Base-by-base conservation (phyloP, 2,113 vertebrate species). In the Dasyurus viverrinus region DNA sequence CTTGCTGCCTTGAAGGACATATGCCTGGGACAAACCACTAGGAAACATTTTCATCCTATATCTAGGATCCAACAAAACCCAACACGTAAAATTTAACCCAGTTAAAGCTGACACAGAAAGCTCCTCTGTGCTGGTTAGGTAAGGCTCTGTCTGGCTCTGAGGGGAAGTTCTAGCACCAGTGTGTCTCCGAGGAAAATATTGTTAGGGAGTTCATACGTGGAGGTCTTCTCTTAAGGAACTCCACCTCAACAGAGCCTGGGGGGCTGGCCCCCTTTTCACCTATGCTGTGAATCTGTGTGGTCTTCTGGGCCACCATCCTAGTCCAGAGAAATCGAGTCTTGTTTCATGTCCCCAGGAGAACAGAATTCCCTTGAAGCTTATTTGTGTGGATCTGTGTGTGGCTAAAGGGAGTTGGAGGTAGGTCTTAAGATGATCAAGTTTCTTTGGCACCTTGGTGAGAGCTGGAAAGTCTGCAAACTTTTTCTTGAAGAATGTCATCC, bases 301-400 rank as follows among this genome's bases (percentile, higher is more conserved):
- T 84, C 68, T 84, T 84, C n/a, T 84, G 60, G 60, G 36, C 60
- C 36, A n/a, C 60, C 60, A 76, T 76, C 60, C 60, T n/a, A n/a
- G 68, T 42, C 36, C 68, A 84, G n/a, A 84, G 68, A 84, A 84
- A 84, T 42, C 23, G 68, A 84, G 68, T 42, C 68, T 84, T 42
- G 36, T 84, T 84, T 84, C 19, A 84, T 42, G 19, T 42, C 14
- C 68, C n/a, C 68, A 84, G n/a, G 68, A 84, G 68, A 84, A 84
- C 68, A 84, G 68, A 84, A 84, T 84, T 84, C 68, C 68, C 68
- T 84, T 84, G 68, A 42, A 84, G 68, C 68, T 84, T 84, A 84
- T 84, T 84, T 84, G 68, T 84, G 68, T 23, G 16, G 19, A 42
- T 42, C 68, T 84, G 68, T 84, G 68, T 84, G 68, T 84, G 68